Base-by-base conservation (phyloP, 2,113 vertebrate species). In the Ptychochromis oligacanthus region DNA sequence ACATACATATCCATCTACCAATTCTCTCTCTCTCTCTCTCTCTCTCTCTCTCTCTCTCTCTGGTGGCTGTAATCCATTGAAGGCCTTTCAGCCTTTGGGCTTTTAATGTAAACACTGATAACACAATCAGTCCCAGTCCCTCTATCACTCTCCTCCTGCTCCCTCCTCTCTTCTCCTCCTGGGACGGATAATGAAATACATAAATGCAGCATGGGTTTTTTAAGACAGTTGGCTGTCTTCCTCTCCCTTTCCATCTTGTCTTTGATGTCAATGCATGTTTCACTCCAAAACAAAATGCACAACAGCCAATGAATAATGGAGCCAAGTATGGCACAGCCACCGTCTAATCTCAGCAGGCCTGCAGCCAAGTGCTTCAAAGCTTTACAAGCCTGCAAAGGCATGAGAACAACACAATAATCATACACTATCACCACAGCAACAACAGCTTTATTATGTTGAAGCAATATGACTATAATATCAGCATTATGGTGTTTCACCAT, bases 221-320 rank as follows among this genome's bases (percentile, higher is more conserved):
- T 85, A 38, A 82, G 87, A 89, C 60, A 82, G 76, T 76, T 60
- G 75, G 75, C 84, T 83, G 77, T 83, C 87, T 87, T 84, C 88
- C 85, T 81, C 76, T 80, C 55, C 75, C 87, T 82, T 85, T 79
- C 82, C 75, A 65, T 90, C 91, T 83, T 87, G 74, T 75, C 88
- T 94, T 94, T 93, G 90, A 91, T 88, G 90, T 93, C 86, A 83
- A 70, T 65, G 80, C 22, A 34, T 70, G 75, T 91, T 87, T 92
- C 24, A 58, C 84, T 87, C 85, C 70, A 89, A 90, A 93, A 92
- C 89, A 92, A 93, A 93, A 91, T 86, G 86, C 87, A 87, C 84
- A 91, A 85, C 80, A 89, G 77, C 85, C 88, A 83, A 88, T 90
- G 84, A 93, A 94, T 93, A 94, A 91, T 91, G 91, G 86, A 94